A percentile compares a stretch with the other conserved stretches of the same genome.
Conservation (phyloP, 1,140 invertebrate genomes). For the Philotrypesis tridentata region DNA sequence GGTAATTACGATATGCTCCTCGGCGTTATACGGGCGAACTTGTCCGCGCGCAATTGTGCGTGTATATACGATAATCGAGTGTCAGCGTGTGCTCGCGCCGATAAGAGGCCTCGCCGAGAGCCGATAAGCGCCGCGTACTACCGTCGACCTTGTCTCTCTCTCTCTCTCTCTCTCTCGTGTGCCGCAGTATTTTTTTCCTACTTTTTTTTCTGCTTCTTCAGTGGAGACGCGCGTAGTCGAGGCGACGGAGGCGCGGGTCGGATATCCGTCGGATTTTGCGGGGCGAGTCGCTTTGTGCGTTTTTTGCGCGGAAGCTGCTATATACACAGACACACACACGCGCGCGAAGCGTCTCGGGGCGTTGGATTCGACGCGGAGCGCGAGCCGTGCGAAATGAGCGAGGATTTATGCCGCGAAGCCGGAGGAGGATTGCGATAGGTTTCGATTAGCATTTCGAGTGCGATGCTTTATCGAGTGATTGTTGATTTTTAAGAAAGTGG, state of each 20-base stretch:
- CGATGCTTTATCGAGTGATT: no score
- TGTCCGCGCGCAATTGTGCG: background rate
- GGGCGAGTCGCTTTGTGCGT: background rate
- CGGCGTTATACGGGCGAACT: background rate
- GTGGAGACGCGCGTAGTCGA: background rate
- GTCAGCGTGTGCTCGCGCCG: slow-evolving; percentile 3
- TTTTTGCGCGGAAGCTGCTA: no score
- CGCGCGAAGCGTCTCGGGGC: no score
- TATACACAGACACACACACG: no score
- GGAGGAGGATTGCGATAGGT: no score
- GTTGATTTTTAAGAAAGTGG: no score
- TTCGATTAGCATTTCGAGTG: no score
- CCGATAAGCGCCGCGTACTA: slow-evolving; percentile 28
- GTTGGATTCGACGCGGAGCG: no score
- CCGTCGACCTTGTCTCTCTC: slow-evolving; percentile 5
- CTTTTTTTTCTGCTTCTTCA: background rate
- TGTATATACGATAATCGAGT: slow-evolving; percentile 11
- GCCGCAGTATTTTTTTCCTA: background rate
- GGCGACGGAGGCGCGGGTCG: background rate
- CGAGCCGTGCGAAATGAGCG: background rate
- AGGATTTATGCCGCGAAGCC: no score
- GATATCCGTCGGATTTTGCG: slow-evolving; percentile 1
- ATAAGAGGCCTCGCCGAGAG: slow-evolving; percentile 5
- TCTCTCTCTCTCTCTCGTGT: background rate
- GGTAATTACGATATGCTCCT: slow-evolving; percentile 23